phyloP scores from a whole-genome alignment of 2,888 invertebrate species.

The Ceraclea dissimilis region DNA sequence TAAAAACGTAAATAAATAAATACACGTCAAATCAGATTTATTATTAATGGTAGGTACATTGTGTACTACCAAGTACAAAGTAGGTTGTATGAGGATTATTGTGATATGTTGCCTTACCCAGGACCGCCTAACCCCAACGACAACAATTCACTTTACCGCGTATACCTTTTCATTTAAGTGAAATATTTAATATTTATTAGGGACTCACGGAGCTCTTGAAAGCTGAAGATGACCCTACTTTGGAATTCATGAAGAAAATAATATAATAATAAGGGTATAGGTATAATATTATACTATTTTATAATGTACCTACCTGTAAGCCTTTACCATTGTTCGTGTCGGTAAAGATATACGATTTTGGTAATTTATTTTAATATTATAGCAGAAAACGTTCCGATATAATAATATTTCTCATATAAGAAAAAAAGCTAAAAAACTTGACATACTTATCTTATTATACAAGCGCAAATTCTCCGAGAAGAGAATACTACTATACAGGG shows the following conservation, averaged over 20 bases:
- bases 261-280: slow-evolving; percentile 2
- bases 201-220: slow-evolving; percentile 3
- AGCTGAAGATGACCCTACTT: background rate
- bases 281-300: background rate
- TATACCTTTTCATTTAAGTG: slow-evolving; percentile 24
- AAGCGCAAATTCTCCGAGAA: background rate
- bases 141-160: slow-evolving; percentile 5
- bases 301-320: too few relatives aligned
- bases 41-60: background rate
- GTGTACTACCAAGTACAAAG: slow-evolving; percentile 8
- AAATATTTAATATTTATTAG: slow-evolving; percentile 26
- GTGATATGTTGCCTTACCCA: slow-evolving; percentile 13
- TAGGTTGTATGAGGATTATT: slow-evolving; percentile 9
- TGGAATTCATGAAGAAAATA: background rate
- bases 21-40: slow-evolving; percentile 3
- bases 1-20: slow-evolving; percentile 8
- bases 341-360: too few relatives aligned
- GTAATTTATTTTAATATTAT: too few relatives aligned
- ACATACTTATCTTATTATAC: background rate
- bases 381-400: too few relatives aligned
- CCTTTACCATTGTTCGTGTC: too few relatives aligned
- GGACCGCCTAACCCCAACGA: slow-evolving; percentile 4
- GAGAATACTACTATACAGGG: background rate
- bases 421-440: too few relatives aligned
- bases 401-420: too few relatives aligned